A percentile compares a stretch with the other conserved stretches of the same genome.
These are phyloP conservation scores for Thomomys bottae DNA, from an alignment of 2,113 vertebrate genomes.

Conservation along the genomic window DNA sequence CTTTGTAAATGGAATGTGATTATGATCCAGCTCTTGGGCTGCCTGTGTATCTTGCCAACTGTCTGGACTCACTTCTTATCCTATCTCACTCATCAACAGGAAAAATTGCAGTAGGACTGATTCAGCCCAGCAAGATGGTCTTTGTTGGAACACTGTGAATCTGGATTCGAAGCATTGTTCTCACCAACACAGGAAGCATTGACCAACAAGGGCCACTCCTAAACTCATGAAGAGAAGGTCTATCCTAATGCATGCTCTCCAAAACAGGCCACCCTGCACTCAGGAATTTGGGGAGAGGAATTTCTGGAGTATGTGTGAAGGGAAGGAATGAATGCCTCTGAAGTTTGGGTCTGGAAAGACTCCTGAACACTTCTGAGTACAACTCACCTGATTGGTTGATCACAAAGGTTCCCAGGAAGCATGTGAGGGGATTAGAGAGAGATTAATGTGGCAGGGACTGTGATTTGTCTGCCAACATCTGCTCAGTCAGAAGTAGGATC, in stretches of 20 bases:
- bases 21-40: slow-evolving; percentile 12
- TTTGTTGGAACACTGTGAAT: not conserved
- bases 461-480: slow-evolving; percentile 50
- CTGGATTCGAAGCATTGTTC: slow-evolving; percentile 23
- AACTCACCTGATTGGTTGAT: not conserved
- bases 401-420: not conserved
- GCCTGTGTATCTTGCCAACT: not conserved
- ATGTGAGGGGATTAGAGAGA: not conserved
- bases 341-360: slow-evolving; percentile 62
- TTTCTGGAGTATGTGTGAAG: slow-evolving; percentile 38
- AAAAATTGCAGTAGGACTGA: not conserved
- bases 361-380: slow-evolving; percentile 32
- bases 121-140: not conserved
- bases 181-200: slow-evolving; percentile 11
- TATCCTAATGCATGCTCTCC: not conserved
- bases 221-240: slow-evolving; percentile 37
- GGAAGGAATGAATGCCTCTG: slow-evolving; percentile 38
- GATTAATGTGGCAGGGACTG: not conserved
- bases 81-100: not conserved
- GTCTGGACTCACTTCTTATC: not conserved
- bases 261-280: not conserved
- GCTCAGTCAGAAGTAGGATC: not conserved
- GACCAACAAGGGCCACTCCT: slow-evolving; percentile 2
- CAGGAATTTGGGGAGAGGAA: not conserved
- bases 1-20: slow-evolving; percentile 3